These are phyloP conservation scores for Egretta garzetta DNA, from an alignment of 2,113 vertebrate genomes.

Conservation along the genomic window DNA sequence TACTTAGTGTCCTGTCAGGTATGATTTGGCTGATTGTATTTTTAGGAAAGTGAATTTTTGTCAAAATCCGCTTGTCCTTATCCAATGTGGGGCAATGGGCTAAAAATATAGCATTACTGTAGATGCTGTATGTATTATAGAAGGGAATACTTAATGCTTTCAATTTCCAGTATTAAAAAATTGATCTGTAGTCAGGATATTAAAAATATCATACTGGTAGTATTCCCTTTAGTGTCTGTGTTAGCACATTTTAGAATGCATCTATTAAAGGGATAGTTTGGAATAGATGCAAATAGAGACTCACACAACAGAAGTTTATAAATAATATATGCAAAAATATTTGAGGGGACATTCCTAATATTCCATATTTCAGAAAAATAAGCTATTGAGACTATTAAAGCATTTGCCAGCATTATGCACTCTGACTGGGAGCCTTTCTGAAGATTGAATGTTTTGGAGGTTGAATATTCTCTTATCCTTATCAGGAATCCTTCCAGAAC, in stretches of 20 bases:
- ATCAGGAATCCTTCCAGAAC: conserved; percentile 19
- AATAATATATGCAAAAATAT: background rate
- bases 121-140: background rate
- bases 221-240: background rate
- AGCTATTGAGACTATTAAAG: background rate
- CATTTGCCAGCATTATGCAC: background rate
- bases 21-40: background rate
- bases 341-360: background rate
- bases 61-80: background rate
- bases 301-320: background rate
- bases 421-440: background rate
- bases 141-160: background rate
- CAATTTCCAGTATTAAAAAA: background rate
- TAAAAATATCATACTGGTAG: background rate
- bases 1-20: background rate
- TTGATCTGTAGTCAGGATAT: background rate
- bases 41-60: background rate
- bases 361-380: background rate
- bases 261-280: background rate
- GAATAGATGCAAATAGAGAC: background rate
- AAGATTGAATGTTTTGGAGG: background rate
- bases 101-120: background rate
- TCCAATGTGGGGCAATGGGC: background rate
- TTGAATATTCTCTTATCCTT: background rate
- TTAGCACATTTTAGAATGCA: background rate